phyloP scores from a whole-genome alignment of 2,113 vertebrate genomes.

The Amphilophus citrinellus region DNA sequence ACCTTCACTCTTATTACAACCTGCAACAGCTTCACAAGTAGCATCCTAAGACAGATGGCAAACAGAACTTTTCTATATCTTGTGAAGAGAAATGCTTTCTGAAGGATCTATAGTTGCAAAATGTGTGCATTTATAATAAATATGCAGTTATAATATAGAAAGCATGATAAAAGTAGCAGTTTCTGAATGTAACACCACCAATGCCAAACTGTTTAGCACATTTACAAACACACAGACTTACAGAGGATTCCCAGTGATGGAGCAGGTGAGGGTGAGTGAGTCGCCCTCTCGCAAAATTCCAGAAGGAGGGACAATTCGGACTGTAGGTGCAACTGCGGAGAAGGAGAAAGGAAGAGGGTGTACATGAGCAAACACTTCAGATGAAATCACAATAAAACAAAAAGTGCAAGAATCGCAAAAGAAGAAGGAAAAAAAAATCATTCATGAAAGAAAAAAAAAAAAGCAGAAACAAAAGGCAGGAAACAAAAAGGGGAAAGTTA shows the following conservation, averaged over 20 bases:
- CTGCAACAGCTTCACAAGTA: background rate
- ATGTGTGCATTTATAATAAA: background rate
- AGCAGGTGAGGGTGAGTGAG: conserved; percentile 87
- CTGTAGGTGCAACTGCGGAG: conserved; percentile 87
- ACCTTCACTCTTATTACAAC: background rate
- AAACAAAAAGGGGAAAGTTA: conserved; percentile 42
- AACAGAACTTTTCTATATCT: background rate
- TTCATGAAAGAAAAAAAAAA: background rate
- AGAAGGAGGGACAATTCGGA: conserved; percentile 86
- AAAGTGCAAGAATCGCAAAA: background rate
- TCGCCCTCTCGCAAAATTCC: conserved; percentile 91
- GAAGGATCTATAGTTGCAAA: background rate
- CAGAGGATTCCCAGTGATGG: conserved; percentile 88
- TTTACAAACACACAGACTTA: conserved; percentile 77
- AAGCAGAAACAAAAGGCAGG: background rate
- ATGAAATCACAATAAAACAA: background rate
- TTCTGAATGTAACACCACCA: background rate
- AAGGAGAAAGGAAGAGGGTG: conserved; percentile 22
- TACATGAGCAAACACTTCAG: background rate
- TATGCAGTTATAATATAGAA: background rate
- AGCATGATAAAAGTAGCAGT: background rate
- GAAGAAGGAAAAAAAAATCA: background rate
- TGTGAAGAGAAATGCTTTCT: background rate
- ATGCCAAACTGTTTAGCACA: background rate
- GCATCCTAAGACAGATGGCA: conserved; percentile 2